These are phyloP conservation scores for Drosophila elegans DNA, from an alignment of 1,140 invertebrate genomes.

Conservation along the genomic window DNA sequence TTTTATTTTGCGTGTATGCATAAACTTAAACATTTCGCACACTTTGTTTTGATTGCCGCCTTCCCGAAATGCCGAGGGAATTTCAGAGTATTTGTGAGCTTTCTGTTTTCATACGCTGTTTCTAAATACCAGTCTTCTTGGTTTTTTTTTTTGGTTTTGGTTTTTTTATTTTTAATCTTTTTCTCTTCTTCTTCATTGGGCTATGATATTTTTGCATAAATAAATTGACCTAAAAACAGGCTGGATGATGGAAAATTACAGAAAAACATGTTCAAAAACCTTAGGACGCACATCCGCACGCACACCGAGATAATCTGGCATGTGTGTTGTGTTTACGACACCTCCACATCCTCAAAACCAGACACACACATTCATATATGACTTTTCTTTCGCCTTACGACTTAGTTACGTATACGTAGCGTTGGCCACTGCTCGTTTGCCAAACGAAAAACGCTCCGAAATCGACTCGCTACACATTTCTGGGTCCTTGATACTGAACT, in stretches of 20 bases:
- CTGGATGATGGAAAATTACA: slow-evolving; percentile 64
- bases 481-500: slow-evolving; percentile 81
- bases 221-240: slow-evolving; percentile 64
- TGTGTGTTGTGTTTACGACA: slow-evolving; percentile 5
- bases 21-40: slow-evolving; percentile 68
- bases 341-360: slow-evolving; percentile 13
- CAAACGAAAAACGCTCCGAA: slow-evolving; percentile 53
- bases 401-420: slow-evolving; percentile 75
- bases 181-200: slow-evolving; percentile 29
- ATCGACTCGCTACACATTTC: slow-evolving; percentile 62
- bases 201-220: slow-evolving; percentile 49
- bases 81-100: slow-evolving; percentile 19
- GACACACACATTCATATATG: slow-evolving; percentile 1
- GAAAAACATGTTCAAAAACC: slow-evolving; percentile 60
- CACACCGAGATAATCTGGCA: slow-evolving; percentile 4
- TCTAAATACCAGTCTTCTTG: slow-evolving; percentile 62
- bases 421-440: slow-evolving; percentile 47
- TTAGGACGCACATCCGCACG: slow-evolving; percentile 43
- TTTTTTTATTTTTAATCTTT: slow-evolving; percentile 26
- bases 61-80: slow-evolving; percentile 28
- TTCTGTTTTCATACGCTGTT: slow-evolving; percentile 70
- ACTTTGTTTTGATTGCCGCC: slow-evolving; percentile 74
- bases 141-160: slow-evolving; percentile 17
- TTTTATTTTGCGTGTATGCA: slow-evolving; percentile 41
- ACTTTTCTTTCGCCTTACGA: slow-evolving; percentile 36